Evolutionary conservation across 2,797 vertebrate species (phyloP).

Genomic region (Denticeps clupeoides): DNA sequence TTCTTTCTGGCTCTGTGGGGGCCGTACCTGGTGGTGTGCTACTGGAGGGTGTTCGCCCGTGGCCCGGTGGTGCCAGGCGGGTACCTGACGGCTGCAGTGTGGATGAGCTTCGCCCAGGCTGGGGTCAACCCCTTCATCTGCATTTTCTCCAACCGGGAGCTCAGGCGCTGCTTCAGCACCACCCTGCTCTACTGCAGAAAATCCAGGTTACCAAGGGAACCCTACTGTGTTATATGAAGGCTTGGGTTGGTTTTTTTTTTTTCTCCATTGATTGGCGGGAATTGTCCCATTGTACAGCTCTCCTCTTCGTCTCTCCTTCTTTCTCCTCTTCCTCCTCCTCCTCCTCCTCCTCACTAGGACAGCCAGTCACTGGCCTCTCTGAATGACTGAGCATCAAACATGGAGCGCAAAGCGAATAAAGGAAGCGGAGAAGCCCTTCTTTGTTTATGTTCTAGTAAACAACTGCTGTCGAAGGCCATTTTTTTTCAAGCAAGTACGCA

Average conservation of each 20-base stretch:
- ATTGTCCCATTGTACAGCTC: constrained; percentile 57
- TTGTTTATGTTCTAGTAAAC: constrained; percentile 73
- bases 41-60: constrained; percentile 98
- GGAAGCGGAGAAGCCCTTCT: constrained; percentile 45
- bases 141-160: constrained; percentile 99
- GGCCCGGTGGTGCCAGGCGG: constrained; percentile 92
- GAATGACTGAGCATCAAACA: constrained; percentile 41
- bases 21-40: constrained; percentile 96
- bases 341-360: constrained; percentile 27
- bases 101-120: constrained; percentile 99
- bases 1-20: constrained; percentile 98
- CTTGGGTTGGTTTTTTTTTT: constrained; percentile 36
- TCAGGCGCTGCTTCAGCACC: constrained; percentile 99
- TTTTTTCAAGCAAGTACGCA: constrained; percentile 53
- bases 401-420: constrained; percentile 51
- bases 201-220: constrained; percentile 99
- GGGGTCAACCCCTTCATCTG: constrained; percentile 99
- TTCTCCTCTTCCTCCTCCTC: constrained; percentile 10
- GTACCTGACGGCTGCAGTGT: constrained; percentile 97
- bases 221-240: constrained; percentile 99
- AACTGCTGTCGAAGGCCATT: constrained; percentile 52
- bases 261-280: constrained; percentile 54
- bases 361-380: constrained; percentile 41
- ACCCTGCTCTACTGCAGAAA: constrained; percentile 99
- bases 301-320: constrained; percentile 31